Percentiles rank a stretch among this genome's conserved stretches.
Evolutionary conservation across 2,113 vertebrate species (phyloP).

Genomic region (Herpetotheres cachinnans): DNA sequence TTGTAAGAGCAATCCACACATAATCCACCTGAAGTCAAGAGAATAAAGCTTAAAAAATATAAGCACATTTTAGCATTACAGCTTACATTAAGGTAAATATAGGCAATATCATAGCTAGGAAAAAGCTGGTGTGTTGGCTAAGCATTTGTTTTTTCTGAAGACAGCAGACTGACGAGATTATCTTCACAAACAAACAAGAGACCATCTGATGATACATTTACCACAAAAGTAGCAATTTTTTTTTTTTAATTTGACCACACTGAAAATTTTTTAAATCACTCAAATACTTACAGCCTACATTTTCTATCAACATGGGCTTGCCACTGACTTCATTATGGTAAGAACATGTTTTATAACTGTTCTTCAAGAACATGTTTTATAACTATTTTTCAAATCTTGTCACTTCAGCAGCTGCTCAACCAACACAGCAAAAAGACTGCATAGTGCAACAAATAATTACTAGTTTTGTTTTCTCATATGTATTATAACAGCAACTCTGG

Average conservation of each 20-base stretch:
- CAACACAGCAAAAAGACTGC: neutral
- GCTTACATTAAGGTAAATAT: neutral
- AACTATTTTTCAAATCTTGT: neutral
- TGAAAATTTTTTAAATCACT: neutral
- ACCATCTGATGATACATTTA: neutral
- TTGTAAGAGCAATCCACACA: neutral
- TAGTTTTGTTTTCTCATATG: neutral
- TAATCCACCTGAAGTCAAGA: neutral
- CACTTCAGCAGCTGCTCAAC: neutral
- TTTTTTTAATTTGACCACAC: neutral
- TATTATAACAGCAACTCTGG: neutral
- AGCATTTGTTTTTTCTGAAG: neutral
- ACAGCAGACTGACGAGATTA: neutral
- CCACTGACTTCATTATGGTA: neutral
- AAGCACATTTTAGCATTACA: neutral
- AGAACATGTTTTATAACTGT: neutral
- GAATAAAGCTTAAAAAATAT: neutral
- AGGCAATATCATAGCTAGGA: neutral
- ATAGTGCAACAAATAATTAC: neutral
- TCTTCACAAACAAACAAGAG: neutral
- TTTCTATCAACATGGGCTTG: neutral
- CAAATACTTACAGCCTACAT: neutral
- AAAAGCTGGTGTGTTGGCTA: neutral
- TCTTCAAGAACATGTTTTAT: neutral
- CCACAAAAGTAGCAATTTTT: neutral